Base-by-base conservation (phyloP, 2,888 invertebrate species). In the Therioaphis trifolii region DNA sequence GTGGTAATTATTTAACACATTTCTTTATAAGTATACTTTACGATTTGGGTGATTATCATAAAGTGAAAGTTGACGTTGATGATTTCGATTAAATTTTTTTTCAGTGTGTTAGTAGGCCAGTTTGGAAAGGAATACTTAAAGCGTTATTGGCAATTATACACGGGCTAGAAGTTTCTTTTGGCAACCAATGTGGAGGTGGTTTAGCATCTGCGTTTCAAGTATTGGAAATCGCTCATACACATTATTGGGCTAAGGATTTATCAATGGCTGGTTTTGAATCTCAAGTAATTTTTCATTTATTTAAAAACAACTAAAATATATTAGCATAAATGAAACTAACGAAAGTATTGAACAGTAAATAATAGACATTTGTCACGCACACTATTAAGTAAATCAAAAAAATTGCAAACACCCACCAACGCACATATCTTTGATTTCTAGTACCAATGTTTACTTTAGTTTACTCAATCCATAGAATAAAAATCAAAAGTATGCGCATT, bases 161-260 rank as follows among this genome's bases (percentile, higher is more conserved):
- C 86, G 99, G 99, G 0, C 90, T 99, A 78, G 98, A 98, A 88
- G 93, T 94, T 85, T 97, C 97, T 0, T 98, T 94, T 88, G 92
- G 93, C 66, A 98, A 97, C 90, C 96, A 96, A 87, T 98, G 98
- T 0, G 91, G 97, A 1, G 98, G 98, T 52, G 99, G 99, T 29
- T 97, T 98, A 95, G 97, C 98, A 4, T 97, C 98, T 0, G 96
- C 96, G 27, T 98, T 97, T 89, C 97, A 98, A 89, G 91, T 99
- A 86, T 93, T 99, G 87, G 99, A 99, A 91, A 97, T 99, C 88
- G 96, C 97, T 3, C 99, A 99, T 89, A 99, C 99, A 0, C 99
- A 99, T 89, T 99, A 94, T 89, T 98, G 97, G 96, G 95, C 94
- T 87, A 95, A 95, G 88, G 96, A 96, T 88, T 88, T 95, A 12